Evolutionary conservation across 2,888 invertebrate species (phyloP), one percentile per base, ranked within the genome.

Genomic region (Meteorus colon): DNA sequence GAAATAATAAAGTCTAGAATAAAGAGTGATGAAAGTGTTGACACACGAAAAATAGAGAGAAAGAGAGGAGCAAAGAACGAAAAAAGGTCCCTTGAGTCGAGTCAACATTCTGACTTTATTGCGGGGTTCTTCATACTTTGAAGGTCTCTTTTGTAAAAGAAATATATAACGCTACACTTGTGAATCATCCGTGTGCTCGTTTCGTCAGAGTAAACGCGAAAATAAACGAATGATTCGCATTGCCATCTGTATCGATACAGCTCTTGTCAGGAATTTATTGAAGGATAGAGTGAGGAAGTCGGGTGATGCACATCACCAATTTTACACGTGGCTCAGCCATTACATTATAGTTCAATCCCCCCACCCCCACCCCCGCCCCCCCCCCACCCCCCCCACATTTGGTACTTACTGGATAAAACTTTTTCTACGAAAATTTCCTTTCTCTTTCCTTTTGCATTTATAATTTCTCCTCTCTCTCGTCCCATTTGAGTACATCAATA

Each of bases 101-200:
- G 79, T 81, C 80, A 81, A 79, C 77, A 77, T 81, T 74, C 76
- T 75, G 76, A 75, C 77, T 78, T 79, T 79, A 79, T 68, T 74
- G 71, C 55, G 62, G 37, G n/a, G n/a, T n/a, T 48, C 48, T 48
- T 69, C 69, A 48, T 62, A 16, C 70, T 62, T 68, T 66, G 27
- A 34, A 73, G 69, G 67, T 66, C 62, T 45, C 29, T 72, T 51
- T 74, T 55, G 48, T 29, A 55, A 45, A 62, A 65, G 55, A 75
- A 29, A 78, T 70, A 48, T 45, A 24, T 14, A 8, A 51, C 74
- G 68, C 77, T 72, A 67, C 77, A 67, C 74, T 77, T 74, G 79
- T 81, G 81, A 81, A 79, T 79, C 81, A 80, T 79, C 78, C 74
- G 75, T 62, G 51, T 75, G 72, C 70, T 8, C 34, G 29, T 31